These are phyloP conservation scores for Corvus cornix DNA, from an alignment of 2,113 vertebrate genomes.

Conservation along the genomic window DNA sequence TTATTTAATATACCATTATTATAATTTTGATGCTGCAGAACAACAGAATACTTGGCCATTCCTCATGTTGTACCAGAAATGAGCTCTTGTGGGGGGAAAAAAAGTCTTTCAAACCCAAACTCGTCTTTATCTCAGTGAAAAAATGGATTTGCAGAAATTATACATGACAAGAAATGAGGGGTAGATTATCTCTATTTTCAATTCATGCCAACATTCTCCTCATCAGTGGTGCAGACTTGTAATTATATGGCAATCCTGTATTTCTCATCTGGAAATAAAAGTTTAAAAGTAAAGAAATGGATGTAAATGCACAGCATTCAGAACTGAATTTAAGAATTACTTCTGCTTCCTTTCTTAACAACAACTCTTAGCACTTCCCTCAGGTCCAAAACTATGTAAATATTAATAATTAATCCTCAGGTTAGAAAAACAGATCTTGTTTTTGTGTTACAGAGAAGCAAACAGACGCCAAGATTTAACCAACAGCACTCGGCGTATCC, in stretches of 20 bases:
- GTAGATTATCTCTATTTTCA: constrained; percentile 9
- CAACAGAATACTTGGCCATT: neutral
- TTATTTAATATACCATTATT: constrained; percentile 49
- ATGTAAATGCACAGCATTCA: neutral
- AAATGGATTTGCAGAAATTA: constrained; percentile 15
- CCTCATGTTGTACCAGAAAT: neutral
- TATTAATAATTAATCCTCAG: constrained; percentile 47
- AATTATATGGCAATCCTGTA: neutral
- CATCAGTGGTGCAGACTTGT: neutral
- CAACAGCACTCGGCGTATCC: neutral
- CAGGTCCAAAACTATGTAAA: neutral
- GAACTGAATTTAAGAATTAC: neutral
- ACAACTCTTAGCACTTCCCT: neutral
- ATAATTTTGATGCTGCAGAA: constrained; percentile 34
- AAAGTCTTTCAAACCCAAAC: neutral
- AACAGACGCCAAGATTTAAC: neutral
- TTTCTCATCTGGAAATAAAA: constrained; percentile 26
- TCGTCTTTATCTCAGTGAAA: constrained; percentile 1
- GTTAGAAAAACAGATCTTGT: neutral
- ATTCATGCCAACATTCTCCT: neutral
- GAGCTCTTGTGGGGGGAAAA: neutral
- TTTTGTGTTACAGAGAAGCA: neutral
- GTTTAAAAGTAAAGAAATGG: constrained; percentile 16
- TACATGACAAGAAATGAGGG: neutral
- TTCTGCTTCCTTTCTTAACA: neutral